Percentiles rank a stretch among this genome's conserved stretches.
Conservation (phyloP, 2,113 vertebrate species). For the Laterallus jamaicensis region DNA sequence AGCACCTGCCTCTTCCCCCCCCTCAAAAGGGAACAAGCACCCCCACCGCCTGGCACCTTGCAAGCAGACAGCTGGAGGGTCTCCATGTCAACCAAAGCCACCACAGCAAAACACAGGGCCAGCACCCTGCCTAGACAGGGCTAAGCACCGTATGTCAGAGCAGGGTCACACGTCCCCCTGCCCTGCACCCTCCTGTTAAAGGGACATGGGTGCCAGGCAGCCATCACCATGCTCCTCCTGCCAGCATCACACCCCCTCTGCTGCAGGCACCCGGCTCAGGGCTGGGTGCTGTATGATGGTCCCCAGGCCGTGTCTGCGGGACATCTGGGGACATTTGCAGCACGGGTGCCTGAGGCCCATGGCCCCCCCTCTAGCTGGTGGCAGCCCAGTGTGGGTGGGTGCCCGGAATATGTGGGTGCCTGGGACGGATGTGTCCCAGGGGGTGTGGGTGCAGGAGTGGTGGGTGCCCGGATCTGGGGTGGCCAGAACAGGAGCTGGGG, state of each 20-base stretch:
- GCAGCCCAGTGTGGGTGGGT: background rate
- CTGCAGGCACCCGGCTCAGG: background rate
- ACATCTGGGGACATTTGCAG: background rate
- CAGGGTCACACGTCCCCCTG: accelerated
- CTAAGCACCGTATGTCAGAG: background rate
- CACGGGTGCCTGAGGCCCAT: accelerated
- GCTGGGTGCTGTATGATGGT: background rate
- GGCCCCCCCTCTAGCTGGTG: accelerated
- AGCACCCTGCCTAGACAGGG: accelerated
- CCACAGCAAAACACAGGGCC: conserved; percentile 24
- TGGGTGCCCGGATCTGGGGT: background rate
- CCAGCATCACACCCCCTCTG: background rate
- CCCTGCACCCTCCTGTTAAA: background rate
- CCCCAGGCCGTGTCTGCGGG: background rate
- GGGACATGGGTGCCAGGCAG: background rate
- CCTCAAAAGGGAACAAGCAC: background rate
- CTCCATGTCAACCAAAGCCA: conserved; percentile 52
- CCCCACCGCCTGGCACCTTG: background rate
- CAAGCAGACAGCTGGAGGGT: conserved; percentile 42
- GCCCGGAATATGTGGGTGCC: accelerated
- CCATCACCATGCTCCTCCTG: accelerated
- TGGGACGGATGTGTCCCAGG: accelerated
- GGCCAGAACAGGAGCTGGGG: background rate
- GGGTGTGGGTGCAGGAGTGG: background rate
- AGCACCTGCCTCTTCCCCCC: conserved; percentile 3